Base-by-base conservation (phyloP, 2,888 invertebrate genomes). In the Ctenicera cuprea region DNA sequence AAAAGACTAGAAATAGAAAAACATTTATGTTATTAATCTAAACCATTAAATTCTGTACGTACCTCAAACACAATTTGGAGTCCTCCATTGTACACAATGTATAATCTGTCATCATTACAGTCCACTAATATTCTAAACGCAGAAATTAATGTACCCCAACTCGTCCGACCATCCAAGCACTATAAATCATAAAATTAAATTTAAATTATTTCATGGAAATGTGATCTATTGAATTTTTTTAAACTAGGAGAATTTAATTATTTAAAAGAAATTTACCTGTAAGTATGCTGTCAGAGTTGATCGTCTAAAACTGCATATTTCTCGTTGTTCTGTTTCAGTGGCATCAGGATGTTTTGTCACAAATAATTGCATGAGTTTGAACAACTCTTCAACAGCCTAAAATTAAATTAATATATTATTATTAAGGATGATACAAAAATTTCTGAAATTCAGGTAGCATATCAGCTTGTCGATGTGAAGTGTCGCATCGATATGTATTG, bases 101-200 rank as follows among this genome's bases (percentile, higher is more conserved):
- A 94, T 33, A 97, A 87, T 78, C 96, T 91, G 87, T 97, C 97
- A 81, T 97, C 97, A 81, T 95, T 94, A 41, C 93, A 94, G 84
- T 97, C 97, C 48, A 97, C 93, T 50, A 97, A 89, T 81, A 96
- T 95, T 85, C 96, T 92, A 83, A 97, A 92, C 57, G 96, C 95
- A 50, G 95, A 94, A 84, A 97, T 96, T 45, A 97, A 88, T n/a
- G 97, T 97, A 61, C 96, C 94, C 97, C 97, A 97, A 85, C 95
- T 95, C 0, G 96, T 95, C 71, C 97, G 90, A 1, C 96, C 96
- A 87, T 97, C 97, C 65, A 97, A 88, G 82, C 94, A 94, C 88
- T 88, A 78, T 37, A 30, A 43, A 22, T 3, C 8, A 61, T 11
- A 20, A 37, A 11, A 59, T 5, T n/a, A n/a, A n/a, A n/a, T n/a